phyloP scores from a whole-genome alignment of 2,113 vertebrate genomes.

The Clupea harengus region DNA sequence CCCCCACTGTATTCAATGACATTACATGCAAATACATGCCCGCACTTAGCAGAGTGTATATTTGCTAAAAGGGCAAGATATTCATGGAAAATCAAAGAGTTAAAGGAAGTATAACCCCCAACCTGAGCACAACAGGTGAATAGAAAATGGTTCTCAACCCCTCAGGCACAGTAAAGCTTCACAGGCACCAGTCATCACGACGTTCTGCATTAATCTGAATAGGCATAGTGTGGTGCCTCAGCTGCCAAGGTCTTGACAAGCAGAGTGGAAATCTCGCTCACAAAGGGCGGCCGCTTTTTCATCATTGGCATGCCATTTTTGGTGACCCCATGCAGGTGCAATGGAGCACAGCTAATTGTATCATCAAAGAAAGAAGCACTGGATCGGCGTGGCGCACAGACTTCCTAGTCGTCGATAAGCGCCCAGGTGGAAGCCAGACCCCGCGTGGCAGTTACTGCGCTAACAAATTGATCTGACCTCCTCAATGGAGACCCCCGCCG shows the following conservation, averaged over 20 bases:
- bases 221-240: slow-evolving; percentile 1
- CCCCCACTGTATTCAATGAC: no score
- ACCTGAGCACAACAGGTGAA: not conserved
- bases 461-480: slow-evolving; percentile 55
- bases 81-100: no score
- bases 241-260: not conserved
- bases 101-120: not conserved
- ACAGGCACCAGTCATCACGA: not conserved
- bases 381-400: not conserved
- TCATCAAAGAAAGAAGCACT: slow-evolving; percentile 15
- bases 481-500: slow-evolving; percentile 34
- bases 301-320: not conserved
- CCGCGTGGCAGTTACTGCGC: slow-evolving; percentile 31
- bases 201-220: not conserved
- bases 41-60: no score
- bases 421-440: not conserved
- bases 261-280: not conserved
- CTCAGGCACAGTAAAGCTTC: not conserved
- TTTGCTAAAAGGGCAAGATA: no score
- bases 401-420: not conserved
- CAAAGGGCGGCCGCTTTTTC: not conserved
- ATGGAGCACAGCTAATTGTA: slow-evolving; percentile 32
- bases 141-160: not conserved
- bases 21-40: no score
- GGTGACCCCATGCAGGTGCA: not conserved